Percentiles rank a stretch among this genome's conserved stretches.
Evolutionary conservation across 2,113 vertebrate genomes (phyloP).

Genomic region (Climacteris rufus): DNA sequence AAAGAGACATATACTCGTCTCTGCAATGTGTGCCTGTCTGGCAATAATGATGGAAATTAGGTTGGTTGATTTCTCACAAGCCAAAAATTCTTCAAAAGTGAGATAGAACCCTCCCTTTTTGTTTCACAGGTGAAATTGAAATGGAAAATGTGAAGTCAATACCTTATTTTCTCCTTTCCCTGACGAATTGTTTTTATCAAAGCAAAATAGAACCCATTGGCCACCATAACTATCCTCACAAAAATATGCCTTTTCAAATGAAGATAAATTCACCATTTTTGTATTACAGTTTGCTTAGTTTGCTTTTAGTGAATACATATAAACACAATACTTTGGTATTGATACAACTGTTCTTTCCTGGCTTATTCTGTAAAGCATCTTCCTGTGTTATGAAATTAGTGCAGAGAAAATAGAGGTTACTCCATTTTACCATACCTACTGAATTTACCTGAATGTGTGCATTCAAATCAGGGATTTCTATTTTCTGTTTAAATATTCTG

Average conservation of each 20-base stretch:
- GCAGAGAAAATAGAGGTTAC: background rate
- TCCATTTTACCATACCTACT: background rate
- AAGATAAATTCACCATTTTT: background rate
- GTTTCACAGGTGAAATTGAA: background rate
- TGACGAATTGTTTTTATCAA: background rate
- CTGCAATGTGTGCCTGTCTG: background rate
- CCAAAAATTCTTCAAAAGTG: background rate
- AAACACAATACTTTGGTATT: background rate
- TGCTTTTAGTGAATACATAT: background rate
- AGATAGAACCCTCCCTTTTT: background rate
- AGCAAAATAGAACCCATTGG: background rate
- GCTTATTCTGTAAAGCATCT: background rate
- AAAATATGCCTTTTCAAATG: background rate
- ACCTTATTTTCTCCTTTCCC: background rate
- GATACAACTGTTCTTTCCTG: background rate
- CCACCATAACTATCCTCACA: background rate
- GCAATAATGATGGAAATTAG: background rate
- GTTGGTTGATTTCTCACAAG: background rate
- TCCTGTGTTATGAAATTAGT: background rate
- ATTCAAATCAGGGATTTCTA: background rate
- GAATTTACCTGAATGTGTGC: background rate
- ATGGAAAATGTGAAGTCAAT: background rate
- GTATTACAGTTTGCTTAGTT: background rate
- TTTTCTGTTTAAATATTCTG: background rate
- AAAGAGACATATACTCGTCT: background rate